Conservation (phyloP, 1,140 invertebrate genomes). For the Spodoptera litura region DNA sequence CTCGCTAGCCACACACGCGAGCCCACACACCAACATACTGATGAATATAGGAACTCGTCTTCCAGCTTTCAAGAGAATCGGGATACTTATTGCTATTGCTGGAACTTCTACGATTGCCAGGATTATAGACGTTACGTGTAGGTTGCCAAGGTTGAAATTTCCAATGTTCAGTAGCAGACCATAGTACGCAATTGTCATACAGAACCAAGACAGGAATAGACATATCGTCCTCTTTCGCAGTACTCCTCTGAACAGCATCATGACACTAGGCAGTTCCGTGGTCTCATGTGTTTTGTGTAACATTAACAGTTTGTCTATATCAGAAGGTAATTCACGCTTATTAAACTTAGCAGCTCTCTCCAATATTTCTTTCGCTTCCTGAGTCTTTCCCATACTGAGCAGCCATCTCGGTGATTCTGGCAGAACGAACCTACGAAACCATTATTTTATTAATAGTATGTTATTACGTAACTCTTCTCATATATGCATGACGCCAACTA, state of each 20-base stretch:
- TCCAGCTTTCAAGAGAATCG: slow-evolving; percentile 89
- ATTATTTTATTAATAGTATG: not conserved
- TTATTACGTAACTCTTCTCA: too few species aligned
- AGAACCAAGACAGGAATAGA: slow-evolving; percentile 90
- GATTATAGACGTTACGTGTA: slow-evolving; percentile 90
- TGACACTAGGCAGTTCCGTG: slow-evolving; percentile 85
- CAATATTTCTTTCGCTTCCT: slow-evolving; percentile 90
- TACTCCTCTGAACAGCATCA: slow-evolving; percentile 88
- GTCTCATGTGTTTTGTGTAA: slow-evolving; percentile 70
- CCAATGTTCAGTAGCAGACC: slow-evolving; percentile 90
- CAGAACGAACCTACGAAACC: slow-evolving; percentile 88
- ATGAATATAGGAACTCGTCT: slow-evolving; percentile 89
- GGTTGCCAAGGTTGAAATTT: slow-evolving; percentile 90
- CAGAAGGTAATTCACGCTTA: slow-evolving; percentile 86
- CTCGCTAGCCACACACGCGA: slow-evolving; percentile 88
- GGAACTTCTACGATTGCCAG: slow-evolving; percentile 90
- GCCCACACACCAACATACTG: slow-evolving; percentile 88
- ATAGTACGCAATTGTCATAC: slow-evolving; percentile 91
- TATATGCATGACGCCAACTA: not conserved
- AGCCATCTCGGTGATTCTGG: slow-evolving; percentile 95
- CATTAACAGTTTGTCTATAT: slow-evolving; percentile 88
- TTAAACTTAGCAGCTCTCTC: slow-evolving; percentile 90
- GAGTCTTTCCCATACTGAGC: slow-evolving; percentile 89
- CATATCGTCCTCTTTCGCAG: slow-evolving; percentile 89
- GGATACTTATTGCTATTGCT: slow-evolving; percentile 90